These are phyloP conservation scores for Salvator merianae DNA, from an alignment of 2,113 vertebrate genomes.

Conservation along the genomic window DNA sequence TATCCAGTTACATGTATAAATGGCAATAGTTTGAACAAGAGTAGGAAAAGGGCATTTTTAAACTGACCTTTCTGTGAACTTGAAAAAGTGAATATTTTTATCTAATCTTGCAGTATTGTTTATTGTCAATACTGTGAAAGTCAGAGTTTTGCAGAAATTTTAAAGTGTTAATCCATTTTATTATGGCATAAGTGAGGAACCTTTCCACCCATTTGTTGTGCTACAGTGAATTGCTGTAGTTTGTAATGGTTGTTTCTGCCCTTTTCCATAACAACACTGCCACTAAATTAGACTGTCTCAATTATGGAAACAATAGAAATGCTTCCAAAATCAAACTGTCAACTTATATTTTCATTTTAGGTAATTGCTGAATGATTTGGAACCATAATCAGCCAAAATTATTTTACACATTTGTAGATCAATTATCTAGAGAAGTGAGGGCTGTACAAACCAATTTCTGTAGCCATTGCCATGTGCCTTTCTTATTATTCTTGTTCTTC, in stretches of 20 bases:
- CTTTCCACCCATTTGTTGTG: conserved; percentile 66
- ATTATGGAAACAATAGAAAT: conserved; percentile 94
- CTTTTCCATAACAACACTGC: conserved; percentile 81
- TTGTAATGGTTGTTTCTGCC: conserved; percentile 77
- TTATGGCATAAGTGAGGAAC: conserved; percentile 54
- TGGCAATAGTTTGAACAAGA: conserved; percentile 64
- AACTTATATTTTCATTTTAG: conserved; percentile 92
- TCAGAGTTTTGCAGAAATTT: conserved; percentile 48
- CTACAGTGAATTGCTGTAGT: conserved; percentile 74
- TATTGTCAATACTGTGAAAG: conserved; percentile 31
- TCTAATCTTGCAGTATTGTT: conserved; percentile 44
- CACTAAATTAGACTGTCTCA: conserved; percentile 87
- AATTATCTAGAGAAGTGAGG: conserved; percentile 90
- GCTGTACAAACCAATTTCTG: conserved; percentile 82
- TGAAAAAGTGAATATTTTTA: conserved; percentile 51
- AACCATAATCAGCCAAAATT: conserved; percentile 92
- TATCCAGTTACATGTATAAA: conserved; percentile 79
- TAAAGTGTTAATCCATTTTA: conserved; percentile 72
- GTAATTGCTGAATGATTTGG: conserved; percentile 95
- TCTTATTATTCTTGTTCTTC: conserved; percentile 83
- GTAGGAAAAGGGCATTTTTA: conserved; percentile 71
- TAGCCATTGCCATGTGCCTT: conserved; percentile 85
- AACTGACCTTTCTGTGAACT: conserved; percentile 68
- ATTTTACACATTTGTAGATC: conserved; percentile 95
- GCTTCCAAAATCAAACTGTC: conserved; percentile 89